Conservation (phyloP, 1,140 invertebrate genomes). For the Bombus vancouverensis region DNA sequence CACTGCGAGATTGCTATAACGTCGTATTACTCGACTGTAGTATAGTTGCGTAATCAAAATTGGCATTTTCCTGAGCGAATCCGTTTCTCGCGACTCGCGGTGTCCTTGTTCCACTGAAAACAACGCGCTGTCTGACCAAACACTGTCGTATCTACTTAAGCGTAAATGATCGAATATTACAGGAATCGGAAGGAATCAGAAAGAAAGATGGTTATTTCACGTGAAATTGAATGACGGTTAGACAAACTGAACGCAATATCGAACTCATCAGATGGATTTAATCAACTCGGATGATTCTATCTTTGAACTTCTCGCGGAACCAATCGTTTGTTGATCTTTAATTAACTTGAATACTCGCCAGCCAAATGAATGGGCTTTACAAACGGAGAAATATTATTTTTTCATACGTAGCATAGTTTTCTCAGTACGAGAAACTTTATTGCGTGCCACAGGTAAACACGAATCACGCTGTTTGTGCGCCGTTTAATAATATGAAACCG, state of each 20-base stretch:
- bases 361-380: neutral
- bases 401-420: neutral
- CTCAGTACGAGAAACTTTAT: neutral
- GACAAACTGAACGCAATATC: neutral
- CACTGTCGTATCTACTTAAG: neutral
- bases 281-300: neutral
- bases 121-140: neutral
- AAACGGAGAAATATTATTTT: constrained; percentile 7
- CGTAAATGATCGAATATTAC: neutral
- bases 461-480: neutral
- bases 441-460: neutral
- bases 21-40: too few relatives aligned
- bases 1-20: too few relatives aligned
- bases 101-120: neutral
- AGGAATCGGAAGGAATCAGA: neutral
- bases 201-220: too few relatives aligned
- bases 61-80: too few relatives aligned
- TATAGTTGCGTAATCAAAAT: too few relatives aligned
- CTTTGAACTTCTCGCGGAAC: neutral
- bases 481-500: constrained; percentile 3
- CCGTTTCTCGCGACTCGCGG: too few relatives aligned
- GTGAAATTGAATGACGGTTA: neutral
- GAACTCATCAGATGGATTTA: neutral
- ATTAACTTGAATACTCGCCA: neutral
- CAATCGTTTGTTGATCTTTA: neutral